Evolutionary conservation across 2,113 vertebrate genomes (phyloP).

Genomic region (Oryzias melastigma): DNA sequence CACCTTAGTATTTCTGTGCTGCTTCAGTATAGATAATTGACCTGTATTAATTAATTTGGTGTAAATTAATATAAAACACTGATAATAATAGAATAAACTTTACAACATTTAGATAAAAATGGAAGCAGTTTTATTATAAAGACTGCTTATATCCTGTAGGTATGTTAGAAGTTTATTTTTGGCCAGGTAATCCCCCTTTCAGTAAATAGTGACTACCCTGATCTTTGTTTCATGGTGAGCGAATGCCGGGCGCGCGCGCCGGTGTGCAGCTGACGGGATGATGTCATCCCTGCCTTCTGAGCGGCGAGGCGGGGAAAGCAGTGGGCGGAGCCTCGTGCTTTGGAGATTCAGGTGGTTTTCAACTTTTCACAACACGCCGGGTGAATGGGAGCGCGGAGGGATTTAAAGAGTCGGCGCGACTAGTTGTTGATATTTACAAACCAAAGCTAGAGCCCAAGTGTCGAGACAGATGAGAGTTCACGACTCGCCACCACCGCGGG

Average conservation of each 20-base stretch:
- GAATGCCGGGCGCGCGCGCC: slow-evolving; percentile 10
- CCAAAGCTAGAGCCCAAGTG: not conserved
- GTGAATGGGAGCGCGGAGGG: not conserved
- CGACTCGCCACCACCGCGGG: slow-evolving; percentile 1
- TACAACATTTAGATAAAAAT: no score
- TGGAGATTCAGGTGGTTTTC: slow-evolving; percentile 64
- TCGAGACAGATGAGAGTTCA: slow-evolving; percentile 24
- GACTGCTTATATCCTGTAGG: no score
- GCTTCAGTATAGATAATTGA: no score
- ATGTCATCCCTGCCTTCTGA: slow-evolving; percentile 54
- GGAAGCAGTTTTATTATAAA: no score
- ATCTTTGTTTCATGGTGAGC: slow-evolving; percentile 16
- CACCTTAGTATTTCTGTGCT: no score
- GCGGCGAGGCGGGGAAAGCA: slow-evolving; percentile 13
- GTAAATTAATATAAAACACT: no score
- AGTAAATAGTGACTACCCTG: not conserved
- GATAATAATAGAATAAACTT: no score
- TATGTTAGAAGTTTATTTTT: no score
- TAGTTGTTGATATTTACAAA: not conserved
- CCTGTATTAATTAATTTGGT: no score
- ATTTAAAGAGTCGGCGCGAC: not conserved
- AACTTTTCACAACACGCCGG: slow-evolving; percentile 65
- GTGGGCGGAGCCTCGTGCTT: slow-evolving; percentile 24
- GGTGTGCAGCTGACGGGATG: slow-evolving; percentile 38
- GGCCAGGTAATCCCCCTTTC: no score